phyloP scores from a whole-genome alignment of 2,888 invertebrate species.

The Palloptera scutellata region DNA sequence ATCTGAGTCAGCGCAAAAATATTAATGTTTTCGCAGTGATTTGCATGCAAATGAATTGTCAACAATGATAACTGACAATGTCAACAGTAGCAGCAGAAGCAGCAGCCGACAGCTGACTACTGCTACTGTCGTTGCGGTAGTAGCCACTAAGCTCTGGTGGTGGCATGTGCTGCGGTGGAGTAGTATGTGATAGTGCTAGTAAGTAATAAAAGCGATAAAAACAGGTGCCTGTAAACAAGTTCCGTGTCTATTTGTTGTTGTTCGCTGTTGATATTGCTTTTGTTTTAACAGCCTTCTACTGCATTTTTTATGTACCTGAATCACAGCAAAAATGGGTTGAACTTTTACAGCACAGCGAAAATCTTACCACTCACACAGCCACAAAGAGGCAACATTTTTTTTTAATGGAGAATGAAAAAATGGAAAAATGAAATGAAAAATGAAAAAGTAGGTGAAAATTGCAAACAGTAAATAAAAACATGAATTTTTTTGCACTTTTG shows the following conservation, averaged over 20 bases:
- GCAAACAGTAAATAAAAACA: not conserved
- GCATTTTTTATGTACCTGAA: not conserved
- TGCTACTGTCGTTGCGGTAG: not conserved
- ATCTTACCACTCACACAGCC: not conserved
- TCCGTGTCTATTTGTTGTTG: not conserved
- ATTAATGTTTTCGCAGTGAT: conserved; percentile 37
- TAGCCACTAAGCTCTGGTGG: not conserved
- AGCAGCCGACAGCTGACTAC: too few species aligned
- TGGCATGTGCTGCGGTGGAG: not conserved
- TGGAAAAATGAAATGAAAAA: not conserved
- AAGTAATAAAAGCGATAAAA: not conserved
- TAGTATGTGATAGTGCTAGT: not conserved
- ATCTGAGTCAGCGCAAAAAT: conserved; percentile 11
- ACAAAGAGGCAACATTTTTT: not conserved
- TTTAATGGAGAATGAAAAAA: too few species aligned
- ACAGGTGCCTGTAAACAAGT: not conserved
- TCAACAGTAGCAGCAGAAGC: not conserved
- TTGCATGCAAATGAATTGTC: conserved; percentile 58
- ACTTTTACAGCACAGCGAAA: not conserved
- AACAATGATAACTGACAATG: conserved; percentile 26
- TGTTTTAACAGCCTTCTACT: not conserved
- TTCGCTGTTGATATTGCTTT: not conserved
- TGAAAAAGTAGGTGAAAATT: not conserved
- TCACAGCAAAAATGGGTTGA: not conserved
- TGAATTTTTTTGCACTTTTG: not conserved